Evolutionary conservation across 2,888 invertebrate genomes (phyloP).

Genomic region (Resseliella maxima): DNA sequence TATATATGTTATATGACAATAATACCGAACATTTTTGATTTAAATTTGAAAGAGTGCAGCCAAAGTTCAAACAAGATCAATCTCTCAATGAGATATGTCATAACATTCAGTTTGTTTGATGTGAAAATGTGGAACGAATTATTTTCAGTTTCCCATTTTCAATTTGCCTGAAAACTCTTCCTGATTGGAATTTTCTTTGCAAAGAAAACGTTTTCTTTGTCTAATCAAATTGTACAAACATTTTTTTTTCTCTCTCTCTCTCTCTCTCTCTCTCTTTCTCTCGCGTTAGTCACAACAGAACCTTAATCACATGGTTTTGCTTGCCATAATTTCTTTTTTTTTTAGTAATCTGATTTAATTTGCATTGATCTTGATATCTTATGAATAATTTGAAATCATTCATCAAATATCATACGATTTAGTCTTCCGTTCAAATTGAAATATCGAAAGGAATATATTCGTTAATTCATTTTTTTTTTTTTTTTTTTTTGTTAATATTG

Average conservation of each 20-base stretch:
- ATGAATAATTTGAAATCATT: background rate
- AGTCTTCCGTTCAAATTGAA: constrained; percentile 50
- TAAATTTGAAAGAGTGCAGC: constrained; percentile 10
- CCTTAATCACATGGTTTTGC: too few species aligned
- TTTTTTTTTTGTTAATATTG: background rate
- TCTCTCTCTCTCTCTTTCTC: too few species aligned
- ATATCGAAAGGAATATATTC: constrained; percentile 21
- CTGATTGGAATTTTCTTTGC: background rate
- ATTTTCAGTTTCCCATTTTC: background rate
- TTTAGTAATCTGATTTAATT: background rate
- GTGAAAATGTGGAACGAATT: background rate
- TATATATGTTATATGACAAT: constrained; percentile 27
- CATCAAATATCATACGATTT: background rate
- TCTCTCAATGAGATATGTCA: background rate
- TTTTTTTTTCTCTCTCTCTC: too few species aligned
- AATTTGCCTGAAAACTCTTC: constrained; percentile 1
- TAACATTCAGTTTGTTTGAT: background rate
- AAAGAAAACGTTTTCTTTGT: too few species aligned
- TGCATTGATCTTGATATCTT: background rate
- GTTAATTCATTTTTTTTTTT: background rate
- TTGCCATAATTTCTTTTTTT: too few species aligned
- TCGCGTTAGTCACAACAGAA: too few species aligned
- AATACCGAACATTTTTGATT: constrained; percentile 16
- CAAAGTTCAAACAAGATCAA: background rate
- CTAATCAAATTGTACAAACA: background rate